Percentiles rank a stretch among this genome's conserved stretches.
Evolutionary conservation across 2,888 invertebrate species (phyloP).

Genomic region (Halictus ligatus): DNA sequence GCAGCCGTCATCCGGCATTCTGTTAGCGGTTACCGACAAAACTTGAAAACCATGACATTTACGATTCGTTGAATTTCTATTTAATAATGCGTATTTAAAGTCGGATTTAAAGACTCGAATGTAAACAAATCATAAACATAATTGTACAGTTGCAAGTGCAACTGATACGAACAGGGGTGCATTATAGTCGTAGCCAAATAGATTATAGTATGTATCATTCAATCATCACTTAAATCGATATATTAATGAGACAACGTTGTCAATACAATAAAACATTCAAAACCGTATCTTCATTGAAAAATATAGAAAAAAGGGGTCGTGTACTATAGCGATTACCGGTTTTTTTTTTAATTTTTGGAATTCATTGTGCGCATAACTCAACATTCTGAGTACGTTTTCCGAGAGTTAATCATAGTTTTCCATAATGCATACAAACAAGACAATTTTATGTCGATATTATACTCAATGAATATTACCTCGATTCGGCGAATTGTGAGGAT

Average conservation of each 20-base stretch:
- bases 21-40: constrained; percentile 2
- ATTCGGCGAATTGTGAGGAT: too few species aligned
- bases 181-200: background rate
- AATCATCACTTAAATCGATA: background rate
- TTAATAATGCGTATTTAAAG: background rate
- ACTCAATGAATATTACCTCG: background rate
- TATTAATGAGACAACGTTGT: background rate
- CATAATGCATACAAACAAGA: background rate
- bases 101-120: background rate
- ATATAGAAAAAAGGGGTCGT: background rate
- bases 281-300: background rate
- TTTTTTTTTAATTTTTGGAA: background rate
- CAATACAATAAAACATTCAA: background rate
- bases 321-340: background rate
- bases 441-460: background rate
- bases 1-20: constrained; percentile 12
- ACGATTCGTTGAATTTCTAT: background rate
- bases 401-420: background rate
- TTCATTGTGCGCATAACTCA: background rate
- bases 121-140: background rate
- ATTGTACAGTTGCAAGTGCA: background rate
- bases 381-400: background rate
- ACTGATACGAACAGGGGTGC: background rate
- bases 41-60: background rate
- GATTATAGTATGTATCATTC: background rate